phyloP scores from a whole-genome alignment of 2,888 invertebrate genomes.

The Lysandra coridon region DNA sequence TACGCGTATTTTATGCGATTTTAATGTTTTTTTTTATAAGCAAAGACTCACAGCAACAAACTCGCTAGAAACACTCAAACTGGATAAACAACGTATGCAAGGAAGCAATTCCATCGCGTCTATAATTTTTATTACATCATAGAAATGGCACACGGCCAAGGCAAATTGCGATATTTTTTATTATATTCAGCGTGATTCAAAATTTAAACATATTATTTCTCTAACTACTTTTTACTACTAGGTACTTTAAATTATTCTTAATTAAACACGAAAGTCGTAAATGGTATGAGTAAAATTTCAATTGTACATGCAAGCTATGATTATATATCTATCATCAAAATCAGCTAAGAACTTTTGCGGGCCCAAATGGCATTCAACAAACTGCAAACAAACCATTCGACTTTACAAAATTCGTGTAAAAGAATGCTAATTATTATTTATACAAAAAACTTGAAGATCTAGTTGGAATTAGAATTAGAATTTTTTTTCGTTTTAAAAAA shows the following conservation, averaged over 20 bases:
- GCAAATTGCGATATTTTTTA: slow-evolving; percentile 55
- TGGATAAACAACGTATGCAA: slow-evolving; percentile 41
- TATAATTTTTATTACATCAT: slow-evolving; percentile 72
- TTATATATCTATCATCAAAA: too few relatives aligned
- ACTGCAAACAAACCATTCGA: too few relatives aligned
- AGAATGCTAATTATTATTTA: background rate
- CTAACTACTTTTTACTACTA: background rate
- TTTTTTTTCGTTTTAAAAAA: background rate
- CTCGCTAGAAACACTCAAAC: slow-evolving; percentile 34
- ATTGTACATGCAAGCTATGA: too few relatives aligned
- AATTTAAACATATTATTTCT: slow-evolving; percentile 31
- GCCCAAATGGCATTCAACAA: too few relatives aligned
- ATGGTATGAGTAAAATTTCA: background rate
- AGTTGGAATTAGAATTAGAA: too few relatives aligned
- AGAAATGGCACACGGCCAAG: slow-evolving; percentile 66
- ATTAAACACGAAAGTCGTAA: background rate
- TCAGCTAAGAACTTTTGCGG: too few relatives aligned
- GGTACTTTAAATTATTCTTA: background rate
- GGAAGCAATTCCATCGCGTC: slow-evolving; percentile 63
- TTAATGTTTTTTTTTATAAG: slow-evolving; percentile 27
- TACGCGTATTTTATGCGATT: background rate
- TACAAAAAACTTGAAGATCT: background rate
- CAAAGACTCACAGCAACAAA: slow-evolving; percentile 32
- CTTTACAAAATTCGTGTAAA: too few relatives aligned
- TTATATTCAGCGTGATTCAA: slow-evolving; percentile 57